Percentiles rank a stretch among this genome's conserved stretches.
Conservation (phyloP, 2,113 vertebrate species). For the Caretta caretta region DNA sequence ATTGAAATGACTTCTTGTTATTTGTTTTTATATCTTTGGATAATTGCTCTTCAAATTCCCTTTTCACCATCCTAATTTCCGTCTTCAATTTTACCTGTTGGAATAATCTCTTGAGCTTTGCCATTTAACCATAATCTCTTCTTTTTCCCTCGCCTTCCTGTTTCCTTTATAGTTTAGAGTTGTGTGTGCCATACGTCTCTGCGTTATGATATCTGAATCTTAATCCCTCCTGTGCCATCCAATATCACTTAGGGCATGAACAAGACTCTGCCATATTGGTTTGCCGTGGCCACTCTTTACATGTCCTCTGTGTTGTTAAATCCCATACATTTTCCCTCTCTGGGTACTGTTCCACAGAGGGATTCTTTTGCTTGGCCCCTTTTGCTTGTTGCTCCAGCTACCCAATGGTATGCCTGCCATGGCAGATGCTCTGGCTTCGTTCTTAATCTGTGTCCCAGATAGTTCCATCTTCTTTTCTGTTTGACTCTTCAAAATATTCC, state of each 20-base stretch:
- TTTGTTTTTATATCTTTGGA: not conserved
- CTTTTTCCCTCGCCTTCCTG: not conserved
- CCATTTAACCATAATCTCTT: not conserved
- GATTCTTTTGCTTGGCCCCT: not conserved
- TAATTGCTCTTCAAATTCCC: not conserved
- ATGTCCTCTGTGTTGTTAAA: not conserved
- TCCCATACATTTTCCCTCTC: not conserved
- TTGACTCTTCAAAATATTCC: slow-evolving; percentile 30
- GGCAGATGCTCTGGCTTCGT: not conserved
- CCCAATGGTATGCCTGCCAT: not conserved
- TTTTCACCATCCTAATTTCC: not conserved
- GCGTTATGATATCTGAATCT: not conserved
- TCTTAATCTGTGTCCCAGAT: not conserved
- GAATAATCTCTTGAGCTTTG: not conserved
- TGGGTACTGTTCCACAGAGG: not conserved
- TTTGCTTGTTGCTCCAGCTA: not conserved
- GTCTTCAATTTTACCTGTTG: not conserved
- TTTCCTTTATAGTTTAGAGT: not conserved
- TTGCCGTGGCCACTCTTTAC: not conserved
- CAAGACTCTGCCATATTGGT: not conserved
- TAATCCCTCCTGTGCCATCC: not conserved
- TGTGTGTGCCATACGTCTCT: not conserved
- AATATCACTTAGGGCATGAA: not conserved
- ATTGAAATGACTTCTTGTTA: not conserved
- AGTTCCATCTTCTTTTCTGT: not conserved